Conservation (phyloP, 92 coral and sea anemone species). For the Epizoanthus ramosus region DNA sequence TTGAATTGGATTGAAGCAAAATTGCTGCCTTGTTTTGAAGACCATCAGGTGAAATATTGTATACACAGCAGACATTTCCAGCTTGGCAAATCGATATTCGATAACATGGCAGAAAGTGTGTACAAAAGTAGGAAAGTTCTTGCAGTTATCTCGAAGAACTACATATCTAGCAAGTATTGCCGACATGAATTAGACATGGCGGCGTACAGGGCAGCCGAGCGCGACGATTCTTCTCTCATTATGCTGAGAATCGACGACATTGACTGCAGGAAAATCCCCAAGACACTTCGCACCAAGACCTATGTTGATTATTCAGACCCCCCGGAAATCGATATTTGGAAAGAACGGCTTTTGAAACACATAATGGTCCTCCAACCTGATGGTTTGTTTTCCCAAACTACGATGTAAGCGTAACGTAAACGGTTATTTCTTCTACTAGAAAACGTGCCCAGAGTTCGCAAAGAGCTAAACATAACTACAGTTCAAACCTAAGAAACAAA, state of each 20-base stretch:
- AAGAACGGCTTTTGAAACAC: too few species aligned
- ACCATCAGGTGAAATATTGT: constrained; percentile 36
- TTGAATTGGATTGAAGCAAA: constrained; percentile 34
- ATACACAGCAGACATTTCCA: constrained; percentile 45
- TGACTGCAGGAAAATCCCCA: too few species aligned
- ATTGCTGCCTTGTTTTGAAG: constrained; percentile 22
- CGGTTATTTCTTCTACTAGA: too few species aligned
- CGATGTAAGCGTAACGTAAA: too few species aligned
- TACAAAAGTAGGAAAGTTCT: constrained; percentile 43
- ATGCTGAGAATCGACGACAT: constrained; percentile 11
- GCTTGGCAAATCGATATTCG: constrained; percentile 39
- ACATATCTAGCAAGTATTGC: constrained; percentile 37
- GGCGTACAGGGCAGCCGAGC: constrained; percentile 29
- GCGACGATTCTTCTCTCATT: constrained; percentile 29
- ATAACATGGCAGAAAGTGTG: constrained; percentile 52
- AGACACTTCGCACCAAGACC: too few species aligned
- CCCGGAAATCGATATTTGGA: too few species aligned
- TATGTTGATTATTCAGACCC: too few species aligned
- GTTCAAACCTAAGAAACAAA: too few species aligned
- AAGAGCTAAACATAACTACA: too few species aligned
- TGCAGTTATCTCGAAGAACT: constrained; percentile 27
- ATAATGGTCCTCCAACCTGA: too few species aligned
- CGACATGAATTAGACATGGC: constrained; percentile 34
- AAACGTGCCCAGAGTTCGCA: too few species aligned
- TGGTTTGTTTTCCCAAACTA: too few species aligned